phyloP scores from a whole-genome alignment of 2,888 invertebrate species.

The Corythucha ciliata region DNA sequence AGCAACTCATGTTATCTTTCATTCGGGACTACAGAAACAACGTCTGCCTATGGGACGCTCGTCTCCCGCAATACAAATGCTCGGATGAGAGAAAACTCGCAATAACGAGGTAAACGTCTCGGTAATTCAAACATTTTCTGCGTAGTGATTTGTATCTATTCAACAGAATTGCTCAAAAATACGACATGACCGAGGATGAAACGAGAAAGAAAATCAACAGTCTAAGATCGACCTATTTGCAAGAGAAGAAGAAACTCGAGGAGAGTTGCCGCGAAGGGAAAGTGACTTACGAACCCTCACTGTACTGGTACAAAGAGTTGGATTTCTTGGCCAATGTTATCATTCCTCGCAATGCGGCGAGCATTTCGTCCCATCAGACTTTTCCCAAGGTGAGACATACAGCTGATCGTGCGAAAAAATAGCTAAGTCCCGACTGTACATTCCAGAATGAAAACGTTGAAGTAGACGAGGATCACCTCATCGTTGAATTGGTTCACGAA shows the following conservation, averaged over 20 bases:
- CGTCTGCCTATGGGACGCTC: conserved; percentile 10
- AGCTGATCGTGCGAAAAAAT: not conserved
- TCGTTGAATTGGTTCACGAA: conserved; percentile 17
- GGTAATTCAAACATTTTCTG: no score
- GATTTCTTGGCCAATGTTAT: conserved; percentile 14
- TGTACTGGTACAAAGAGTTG: conserved; percentile 17
- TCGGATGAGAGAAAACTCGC: conserved; percentile 10
- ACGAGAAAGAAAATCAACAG: conserved; percentile 16
- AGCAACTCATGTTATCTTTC: conserved; percentile 15
- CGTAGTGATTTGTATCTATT: no score
- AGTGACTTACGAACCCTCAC: conserved; percentile 10
- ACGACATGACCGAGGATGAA: conserved; percentile 15
- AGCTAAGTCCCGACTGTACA: no score
- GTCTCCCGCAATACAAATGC: conserved; percentile 13
- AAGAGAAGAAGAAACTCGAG: conserved; percentile 20
- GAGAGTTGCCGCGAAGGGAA: conserved; percentile 10
- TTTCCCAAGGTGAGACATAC: not conserved
- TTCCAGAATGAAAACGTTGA: not conserved
- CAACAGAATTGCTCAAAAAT: conserved; percentile 10
- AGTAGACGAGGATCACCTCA: conserved; percentile 16
- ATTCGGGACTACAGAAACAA: conserved; percentile 14
- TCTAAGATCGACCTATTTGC: conserved; percentile 17
- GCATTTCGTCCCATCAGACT: not conserved
- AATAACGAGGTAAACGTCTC: not conserved
- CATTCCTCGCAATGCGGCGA: conserved; percentile 13